Percentiles rank a stretch among this genome's conserved stretches.
Evolutionary conservation across 2,797 vertebrate genomes (phyloP).

Genomic region (Mormyrops attenuatus): DNA sequence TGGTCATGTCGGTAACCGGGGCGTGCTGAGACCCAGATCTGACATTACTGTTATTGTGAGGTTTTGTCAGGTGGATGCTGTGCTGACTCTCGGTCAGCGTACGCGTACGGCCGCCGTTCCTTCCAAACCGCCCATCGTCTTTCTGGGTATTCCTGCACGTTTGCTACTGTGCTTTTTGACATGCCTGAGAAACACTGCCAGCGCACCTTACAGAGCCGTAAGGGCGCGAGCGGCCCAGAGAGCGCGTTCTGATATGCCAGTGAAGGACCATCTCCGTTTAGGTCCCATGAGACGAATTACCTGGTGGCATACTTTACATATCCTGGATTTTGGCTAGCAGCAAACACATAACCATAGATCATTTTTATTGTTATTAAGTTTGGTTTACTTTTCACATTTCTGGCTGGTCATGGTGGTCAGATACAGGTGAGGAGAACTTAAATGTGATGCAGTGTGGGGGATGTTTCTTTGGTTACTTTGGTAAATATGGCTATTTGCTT

Average conservation of each 20-base stretch:
- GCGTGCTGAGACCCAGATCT: neutral
- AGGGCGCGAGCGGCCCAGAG: neutral
- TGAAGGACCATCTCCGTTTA: neutral
- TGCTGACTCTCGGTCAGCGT: too few relatives aligned
- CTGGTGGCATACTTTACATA: neutral
- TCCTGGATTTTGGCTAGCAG: neutral
- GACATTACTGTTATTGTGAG: neutral
- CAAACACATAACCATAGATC: neutral
- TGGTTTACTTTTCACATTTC: neutral
- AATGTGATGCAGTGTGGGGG: neutral
- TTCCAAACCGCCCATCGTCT: neutral
- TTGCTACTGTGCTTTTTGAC: neutral
- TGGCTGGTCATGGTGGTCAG: neutral
- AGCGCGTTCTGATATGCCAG: neutral
- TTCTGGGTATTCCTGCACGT: neutral
- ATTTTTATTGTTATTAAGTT: neutral
- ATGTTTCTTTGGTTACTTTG: neutral
- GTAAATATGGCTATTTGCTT: neutral
- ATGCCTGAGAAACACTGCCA: neutral
- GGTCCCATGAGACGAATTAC: neutral
- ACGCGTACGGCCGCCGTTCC: neutral
- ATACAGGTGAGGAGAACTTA: neutral
- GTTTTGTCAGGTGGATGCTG: neutral
- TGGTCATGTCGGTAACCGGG: neutral
- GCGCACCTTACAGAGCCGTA: neutral